Base-by-base conservation (phyloP, 1,140 invertebrate genomes). In the Drosophila eugracilis region DNA sequence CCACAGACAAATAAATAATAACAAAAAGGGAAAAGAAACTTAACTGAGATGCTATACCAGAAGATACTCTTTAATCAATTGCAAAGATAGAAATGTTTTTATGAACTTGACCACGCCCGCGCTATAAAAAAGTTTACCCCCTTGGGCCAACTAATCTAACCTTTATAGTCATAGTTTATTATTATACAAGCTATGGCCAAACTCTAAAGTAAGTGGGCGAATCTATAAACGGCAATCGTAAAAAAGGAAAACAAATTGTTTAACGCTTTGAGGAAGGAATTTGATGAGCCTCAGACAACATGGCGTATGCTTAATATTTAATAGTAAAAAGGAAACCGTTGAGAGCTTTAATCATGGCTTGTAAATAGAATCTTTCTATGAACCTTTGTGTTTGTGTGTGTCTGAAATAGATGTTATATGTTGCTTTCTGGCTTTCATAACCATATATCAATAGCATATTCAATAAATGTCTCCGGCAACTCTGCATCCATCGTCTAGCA, bases 371-470 rank as follows among this genome's bases (percentile, higher is more conserved):
- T n/a, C n/a, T n/a, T n/a, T n/a, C n/a, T n/a, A n/a, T n/a, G n/a
- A n/a, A n/a, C n/a, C n/a, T n/a, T n/a, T n/a, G n/a, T n/a, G n/a
- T n/a, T n/a, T 19, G 60, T 37, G 15, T 41, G 17, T 32, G 54
- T 19, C 24, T 37, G 59, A 44, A 63, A 45, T 45, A 60, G 19
- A 44, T 49, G 50, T 60, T 49, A 49, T 10, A 66, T 66, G 62
- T 50, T 32, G 47, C 65, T 52, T 44, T 53, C 37, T 67, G 65
- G 49, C 65, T 67, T 67, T 67, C 62, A 83, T 76, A 85, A 63
- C 57, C 69, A 80, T 80, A 85, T 84, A 84, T 84, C 80, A 84
- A 76, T 80, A 65, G 55, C 66, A 76, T 85, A 80, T 84, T 86
- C 79, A 85, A 75, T 88, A 85, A 86, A 81, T 70, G 67, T 70